phyloP scores from a whole-genome alignment of 2,113 vertebrate species.

The Isichthys henryi region DNA sequence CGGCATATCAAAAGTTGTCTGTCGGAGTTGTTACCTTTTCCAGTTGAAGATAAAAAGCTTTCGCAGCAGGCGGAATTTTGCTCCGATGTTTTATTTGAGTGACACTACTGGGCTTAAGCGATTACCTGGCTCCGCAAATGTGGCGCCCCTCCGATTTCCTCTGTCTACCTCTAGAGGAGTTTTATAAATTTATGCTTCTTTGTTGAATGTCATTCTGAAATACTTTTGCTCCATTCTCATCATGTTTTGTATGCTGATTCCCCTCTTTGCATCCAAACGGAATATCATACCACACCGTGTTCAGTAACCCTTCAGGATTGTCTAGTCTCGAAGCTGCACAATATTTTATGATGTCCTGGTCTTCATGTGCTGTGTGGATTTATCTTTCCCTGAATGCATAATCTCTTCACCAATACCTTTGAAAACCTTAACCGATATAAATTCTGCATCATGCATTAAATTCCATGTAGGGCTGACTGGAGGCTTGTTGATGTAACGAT shows the following conservation, averaged over 20 bases:
- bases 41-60: slow-evolving; percentile 17
- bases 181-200: slow-evolving; percentile 9
- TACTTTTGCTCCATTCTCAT: slow-evolving; percentile 11
- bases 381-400: neutral
- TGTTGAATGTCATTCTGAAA: neutral
- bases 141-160: neutral
- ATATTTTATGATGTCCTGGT: slow-evolving; percentile 16
- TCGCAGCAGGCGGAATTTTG: slow-evolving; percentile 2
- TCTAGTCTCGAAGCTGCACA: slow-evolving; percentile 7
- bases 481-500: slow-evolving; percentile 6
- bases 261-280: slow-evolving; percentile 20
- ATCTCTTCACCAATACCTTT: neutral
- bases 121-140: neutral
- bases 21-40: neutral
- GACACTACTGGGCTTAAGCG: neutral
- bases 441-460: neutral
- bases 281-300: slow-evolving; percentile 27
- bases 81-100: slow-evolving; percentile 11
- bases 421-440: neutral
- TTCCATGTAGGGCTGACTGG: neutral
- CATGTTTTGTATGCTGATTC: neutral
- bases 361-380: neutral
- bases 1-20: slow-evolving; percentile 12
- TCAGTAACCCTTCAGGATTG: slow-evolving; percentile 9
- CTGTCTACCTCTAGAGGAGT: neutral